Conservation (phyloP, 2,888 invertebrate genomes). For the Vannuccia rotundouncinata region DNA sequence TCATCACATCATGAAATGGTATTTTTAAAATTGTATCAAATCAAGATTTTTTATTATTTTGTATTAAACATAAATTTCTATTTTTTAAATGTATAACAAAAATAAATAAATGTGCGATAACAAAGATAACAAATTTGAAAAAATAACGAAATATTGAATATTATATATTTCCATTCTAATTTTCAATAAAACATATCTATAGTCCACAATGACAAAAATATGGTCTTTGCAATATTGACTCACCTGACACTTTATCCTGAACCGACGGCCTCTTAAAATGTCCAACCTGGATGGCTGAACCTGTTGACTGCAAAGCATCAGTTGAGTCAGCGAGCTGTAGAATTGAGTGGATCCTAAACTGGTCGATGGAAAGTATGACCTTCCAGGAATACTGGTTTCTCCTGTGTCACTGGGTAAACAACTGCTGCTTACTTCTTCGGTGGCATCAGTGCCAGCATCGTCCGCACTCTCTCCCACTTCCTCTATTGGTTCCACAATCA, state of each 20-base stretch:
- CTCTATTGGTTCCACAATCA: neutral
- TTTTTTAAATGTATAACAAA: no score
- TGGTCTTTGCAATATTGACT: no score
- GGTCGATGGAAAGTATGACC: neutral
- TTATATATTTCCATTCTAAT: no score
- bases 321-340: neutral
- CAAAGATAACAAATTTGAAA: no score
- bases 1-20: no score
- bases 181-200: no score
- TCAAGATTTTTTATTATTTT: no score
- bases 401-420: neutral
- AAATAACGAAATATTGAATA: no score
- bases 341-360: neutral
- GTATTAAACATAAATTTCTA: no score
- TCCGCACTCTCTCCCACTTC: neutral
- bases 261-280: neutral
- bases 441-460: neutral
- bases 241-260: neutral
- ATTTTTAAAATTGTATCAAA: no score
- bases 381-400: neutral
- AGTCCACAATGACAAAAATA: no score
- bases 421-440: neutral
- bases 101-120: no score
- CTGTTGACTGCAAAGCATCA: slow-evolving; percentile 2
- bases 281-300: neutral